Evolutionary conservation across 2,113 vertebrate genomes (phyloP).

Genomic region (Phasianus colchicus): DNA sequence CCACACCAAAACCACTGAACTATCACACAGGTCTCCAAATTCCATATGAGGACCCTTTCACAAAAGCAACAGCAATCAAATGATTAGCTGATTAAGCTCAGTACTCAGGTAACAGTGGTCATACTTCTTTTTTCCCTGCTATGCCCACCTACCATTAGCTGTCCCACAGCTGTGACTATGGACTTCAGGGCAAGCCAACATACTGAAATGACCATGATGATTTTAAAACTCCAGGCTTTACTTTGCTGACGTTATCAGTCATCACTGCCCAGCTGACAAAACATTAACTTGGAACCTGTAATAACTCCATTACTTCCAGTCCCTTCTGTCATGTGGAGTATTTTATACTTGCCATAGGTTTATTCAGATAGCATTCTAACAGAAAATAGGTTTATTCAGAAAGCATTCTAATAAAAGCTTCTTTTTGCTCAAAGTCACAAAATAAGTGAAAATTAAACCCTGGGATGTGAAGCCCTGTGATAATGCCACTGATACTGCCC

Average conservation of each 20-base stretch:
- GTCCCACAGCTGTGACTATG: fast-evolving
- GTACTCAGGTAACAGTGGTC: background rate
- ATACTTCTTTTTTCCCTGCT: background rate
- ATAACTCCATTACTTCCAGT: background rate
- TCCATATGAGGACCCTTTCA: background rate
- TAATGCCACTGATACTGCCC: background rate
- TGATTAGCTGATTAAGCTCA: background rate
- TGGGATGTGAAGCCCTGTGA: too few species aligned
- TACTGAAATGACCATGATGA: background rate
- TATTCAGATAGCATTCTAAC: background rate
- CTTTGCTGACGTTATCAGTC: background rate
- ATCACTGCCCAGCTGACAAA: background rate
- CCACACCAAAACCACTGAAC: background rate
- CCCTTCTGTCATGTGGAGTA: background rate
- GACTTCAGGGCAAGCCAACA: background rate
- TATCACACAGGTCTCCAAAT: background rate
- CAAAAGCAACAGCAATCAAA: background rate
- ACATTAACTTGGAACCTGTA: background rate
- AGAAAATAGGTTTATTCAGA: background rate
- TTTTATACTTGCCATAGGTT: background rate
- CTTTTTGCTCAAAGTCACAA: background rate
- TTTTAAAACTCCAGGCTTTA: background rate
- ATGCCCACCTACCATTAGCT: background rate
- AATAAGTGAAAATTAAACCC: background rate
- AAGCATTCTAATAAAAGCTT: background rate